Evolutionary conservation across 2,113 vertebrate genomes (phyloP), one percentile per base, ranked within the genome.

Genomic region (Trochalopteron elliotii): DNA sequence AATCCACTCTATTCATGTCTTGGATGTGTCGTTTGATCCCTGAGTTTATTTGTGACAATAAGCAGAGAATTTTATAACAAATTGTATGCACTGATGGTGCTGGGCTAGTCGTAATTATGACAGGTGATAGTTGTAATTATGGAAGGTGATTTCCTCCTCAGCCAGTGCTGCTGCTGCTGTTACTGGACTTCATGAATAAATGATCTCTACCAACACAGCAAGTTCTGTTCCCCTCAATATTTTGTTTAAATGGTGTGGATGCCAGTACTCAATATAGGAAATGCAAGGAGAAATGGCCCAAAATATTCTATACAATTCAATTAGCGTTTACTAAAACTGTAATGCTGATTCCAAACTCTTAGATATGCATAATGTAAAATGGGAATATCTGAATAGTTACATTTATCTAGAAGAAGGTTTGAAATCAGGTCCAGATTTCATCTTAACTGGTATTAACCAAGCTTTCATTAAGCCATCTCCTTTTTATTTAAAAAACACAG

Each of bases 121-220:
- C 81, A 80, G 71, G 83, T 88, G 60, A 90, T 90, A 90, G 76
- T 4, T 81, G 79, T 75, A 94, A 94, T 95, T 96, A 94, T 64
- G 88, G 81, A 83, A 80, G 71, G 83, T 88, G 60, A 90, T 90
- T 94, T 64, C 71, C 50, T 95, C 60, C 42, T 88, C 89, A 33
- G 55, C 83, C 87, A 83, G 37, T 88, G 72, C 87, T 94, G 79
- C 93, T 88, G 72, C 87, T 94, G 79, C 93, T 24, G 90, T 47
- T 81, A 60, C 85, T 90, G 92, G 53, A 53, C 60, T 78, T 94
- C 90, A 93, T 89, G 71, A 96, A 96, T 70, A 93, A 94, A 86
- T 81, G n/a, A 92, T 86, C 68, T 87, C 24, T 14, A 83, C 71
- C 42, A 47, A 23, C 10, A 59, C 18, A 53, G 56, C 68, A 56